Evolutionary conservation across 2,888 invertebrate species (phyloP).

Genomic region (Machimus atricapillus): DNA sequence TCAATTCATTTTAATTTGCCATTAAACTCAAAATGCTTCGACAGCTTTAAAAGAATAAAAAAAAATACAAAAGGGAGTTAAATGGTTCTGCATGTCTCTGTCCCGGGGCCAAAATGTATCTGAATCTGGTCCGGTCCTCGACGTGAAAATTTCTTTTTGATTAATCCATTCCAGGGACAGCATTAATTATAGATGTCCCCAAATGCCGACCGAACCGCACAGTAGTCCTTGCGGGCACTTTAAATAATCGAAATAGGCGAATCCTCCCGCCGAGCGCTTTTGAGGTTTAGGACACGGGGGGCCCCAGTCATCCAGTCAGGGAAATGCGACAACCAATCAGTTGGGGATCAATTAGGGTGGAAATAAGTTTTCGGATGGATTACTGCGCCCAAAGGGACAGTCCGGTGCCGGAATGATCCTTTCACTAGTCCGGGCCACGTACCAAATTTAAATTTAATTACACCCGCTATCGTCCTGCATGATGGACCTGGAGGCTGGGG

Average conservation of each 20-base stretch:
- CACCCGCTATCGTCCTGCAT: neutral
- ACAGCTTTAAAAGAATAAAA: neutral
- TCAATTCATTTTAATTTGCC: neutral
- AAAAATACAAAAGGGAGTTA: neutral
- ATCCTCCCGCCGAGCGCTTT: neutral
- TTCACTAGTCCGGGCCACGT: neutral
- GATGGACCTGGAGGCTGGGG: neutral
- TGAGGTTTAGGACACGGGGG: neutral
- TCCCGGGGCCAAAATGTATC: neutral
- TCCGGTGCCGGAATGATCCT: slow-evolving; percentile 1
- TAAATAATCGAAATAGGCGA: neutral
- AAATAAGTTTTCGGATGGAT: slow-evolving; percentile 18
- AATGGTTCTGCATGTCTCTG: neutral
- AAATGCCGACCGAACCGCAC: neutral
- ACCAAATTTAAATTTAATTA: slow-evolving; percentile 26
- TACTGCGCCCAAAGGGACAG: slow-evolving; percentile 6
- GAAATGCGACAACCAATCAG: slow-evolving; percentile 22
- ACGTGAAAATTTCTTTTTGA: neutral
- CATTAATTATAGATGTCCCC: neutral
- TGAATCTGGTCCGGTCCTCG: neutral
- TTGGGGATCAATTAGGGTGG: slow-evolving; percentile 8
- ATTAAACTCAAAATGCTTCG: neutral
- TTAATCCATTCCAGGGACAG: neutral
- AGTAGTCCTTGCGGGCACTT: neutral
- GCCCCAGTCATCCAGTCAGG: neutral